phyloP scores from a whole-genome alignment of 1,140 invertebrate genomes.

The Araneus ventricosus region DNA sequence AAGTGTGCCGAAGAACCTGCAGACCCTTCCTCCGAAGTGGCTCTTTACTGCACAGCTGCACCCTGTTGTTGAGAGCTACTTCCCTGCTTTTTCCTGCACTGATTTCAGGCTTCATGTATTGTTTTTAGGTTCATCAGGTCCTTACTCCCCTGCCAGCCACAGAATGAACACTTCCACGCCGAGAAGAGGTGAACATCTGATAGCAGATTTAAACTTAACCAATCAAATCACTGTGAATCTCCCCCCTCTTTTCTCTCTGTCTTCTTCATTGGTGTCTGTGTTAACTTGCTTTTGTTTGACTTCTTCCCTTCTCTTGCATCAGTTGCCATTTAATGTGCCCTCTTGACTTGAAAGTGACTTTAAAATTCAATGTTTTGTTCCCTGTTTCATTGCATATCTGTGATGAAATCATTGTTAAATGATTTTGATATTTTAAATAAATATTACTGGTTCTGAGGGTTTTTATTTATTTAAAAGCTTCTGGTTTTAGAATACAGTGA shows the following conservation, averaged over 20 bases:
- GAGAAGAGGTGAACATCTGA: constrained; percentile 78
- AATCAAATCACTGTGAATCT: constrained; percentile 48
- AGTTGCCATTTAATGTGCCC: constrained; percentile 29
- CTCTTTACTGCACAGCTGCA: constrained; percentile 69
- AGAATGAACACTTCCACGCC: constrained; percentile 78
- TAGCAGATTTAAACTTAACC: constrained; percentile 12
- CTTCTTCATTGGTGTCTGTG: constrained; percentile 10
- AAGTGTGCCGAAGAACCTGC: not conserved
- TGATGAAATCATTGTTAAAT: too few species aligned
- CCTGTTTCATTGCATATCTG: too few species aligned
- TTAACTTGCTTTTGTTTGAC: constrained; percentile 17
- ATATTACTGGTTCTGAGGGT: too few species aligned
- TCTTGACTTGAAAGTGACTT: not conserved
- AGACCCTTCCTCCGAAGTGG: constrained; percentile 55
- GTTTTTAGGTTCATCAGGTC: constrained; percentile 81
- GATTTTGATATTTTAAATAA: too few species aligned
- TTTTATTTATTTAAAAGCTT: too few species aligned
- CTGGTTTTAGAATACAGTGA: too few species aligned
- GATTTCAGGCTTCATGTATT: constrained; percentile 77
- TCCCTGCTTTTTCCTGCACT: constrained; percentile 74
- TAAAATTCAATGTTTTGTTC: too few species aligned
- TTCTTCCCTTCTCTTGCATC: not conserved
- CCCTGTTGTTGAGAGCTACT: constrained; percentile 71
- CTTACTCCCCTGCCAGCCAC: constrained; percentile 82
- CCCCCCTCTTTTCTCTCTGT: constrained; percentile 6